These are phyloP conservation scores for Hydrolagus colliei DNA, from an alignment of 2,797 vertebrate genomes.

Conservation along the genomic window DNA sequence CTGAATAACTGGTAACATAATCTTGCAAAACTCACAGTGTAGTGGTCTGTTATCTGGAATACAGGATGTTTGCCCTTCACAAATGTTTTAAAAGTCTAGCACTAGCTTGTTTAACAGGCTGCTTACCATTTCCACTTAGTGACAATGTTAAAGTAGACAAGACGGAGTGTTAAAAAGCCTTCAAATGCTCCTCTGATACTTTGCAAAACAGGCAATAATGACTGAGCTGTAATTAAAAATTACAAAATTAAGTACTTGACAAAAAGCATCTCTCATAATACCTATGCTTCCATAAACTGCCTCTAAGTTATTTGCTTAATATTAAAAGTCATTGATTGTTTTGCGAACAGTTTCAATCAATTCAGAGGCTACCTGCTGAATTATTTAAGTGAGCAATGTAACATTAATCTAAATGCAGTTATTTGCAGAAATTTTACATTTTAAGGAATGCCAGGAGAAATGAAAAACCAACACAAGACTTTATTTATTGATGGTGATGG, in stretches of 20 bases:
- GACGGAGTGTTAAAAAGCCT: background rate
- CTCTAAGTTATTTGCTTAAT: background rate
- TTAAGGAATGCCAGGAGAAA: background rate
- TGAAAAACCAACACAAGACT: no score
- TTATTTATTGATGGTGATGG: no score
- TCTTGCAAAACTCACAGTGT: background rate
- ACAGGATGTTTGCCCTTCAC: background rate
- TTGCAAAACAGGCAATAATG: background rate
- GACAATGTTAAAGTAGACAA: background rate
- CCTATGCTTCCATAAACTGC: background rate
- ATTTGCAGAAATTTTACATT: background rate
- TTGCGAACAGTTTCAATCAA: background rate
- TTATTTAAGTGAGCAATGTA: background rate
- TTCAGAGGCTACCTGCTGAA: background rate
- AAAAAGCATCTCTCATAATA: background rate
- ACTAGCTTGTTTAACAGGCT: background rate
- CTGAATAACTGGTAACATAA: background rate
- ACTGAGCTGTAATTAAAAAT: background rate
- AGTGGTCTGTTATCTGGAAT: background rate
- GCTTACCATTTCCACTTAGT: background rate
- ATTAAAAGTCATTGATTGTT: background rate
- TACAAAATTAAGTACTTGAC: background rate
- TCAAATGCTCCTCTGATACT: background rate
- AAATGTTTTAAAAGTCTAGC: background rate
- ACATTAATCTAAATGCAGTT: no score